Evolutionary conservation across 2,113 vertebrate species (phyloP), one percentile per base, ranked within the genome.

Genomic region (Eubucco bourcierii): DNA sequence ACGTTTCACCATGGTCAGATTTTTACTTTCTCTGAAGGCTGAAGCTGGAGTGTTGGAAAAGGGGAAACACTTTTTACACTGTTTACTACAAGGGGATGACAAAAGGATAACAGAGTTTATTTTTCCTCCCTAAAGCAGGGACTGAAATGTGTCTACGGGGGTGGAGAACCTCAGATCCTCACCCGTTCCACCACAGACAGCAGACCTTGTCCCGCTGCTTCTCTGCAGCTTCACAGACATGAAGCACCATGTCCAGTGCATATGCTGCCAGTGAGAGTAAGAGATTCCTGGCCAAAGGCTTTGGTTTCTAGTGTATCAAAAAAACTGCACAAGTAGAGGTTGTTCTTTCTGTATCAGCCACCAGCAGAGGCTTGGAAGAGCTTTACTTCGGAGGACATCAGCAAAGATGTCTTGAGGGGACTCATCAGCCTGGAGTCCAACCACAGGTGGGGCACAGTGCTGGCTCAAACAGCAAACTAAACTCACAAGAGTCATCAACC

Each of bases 371-470:
- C n/a, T 50, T 67, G 31, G 37, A 70, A 68, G 29, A 59, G 5
- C 52, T 93, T 76, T 56, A 34, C 15, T 58, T 71, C 2, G 6
- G 27, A 17, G 5, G 15, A 8, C 31, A 68, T 34, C 33, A n/a
- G 27, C 1, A 1, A 66, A 27, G 27, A 1, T 0, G 23, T 53
- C 23, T 46, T 59, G 56, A 47, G 59, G 55, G 58, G 27, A 17
- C 4, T 7, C 71, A 52, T 59, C 28, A 52, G 15, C 6, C 11
- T 5, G 1, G 7, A 28, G 15, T 31, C 23, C 23, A 34, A 12
- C n/a, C 0, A 0, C 10, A 52, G 39, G 19, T 56, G n/a, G 53
- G 59, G n/a, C 33, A 8, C 12, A 64, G 34, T 24, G 19, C 10
- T 28, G 53, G 29, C 15, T 46, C 46, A 64, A 79, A 23, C 13